Evolutionary conservation across 2,888 invertebrate species (phyloP).

Genomic region (Crematogaster levior): DNA sequence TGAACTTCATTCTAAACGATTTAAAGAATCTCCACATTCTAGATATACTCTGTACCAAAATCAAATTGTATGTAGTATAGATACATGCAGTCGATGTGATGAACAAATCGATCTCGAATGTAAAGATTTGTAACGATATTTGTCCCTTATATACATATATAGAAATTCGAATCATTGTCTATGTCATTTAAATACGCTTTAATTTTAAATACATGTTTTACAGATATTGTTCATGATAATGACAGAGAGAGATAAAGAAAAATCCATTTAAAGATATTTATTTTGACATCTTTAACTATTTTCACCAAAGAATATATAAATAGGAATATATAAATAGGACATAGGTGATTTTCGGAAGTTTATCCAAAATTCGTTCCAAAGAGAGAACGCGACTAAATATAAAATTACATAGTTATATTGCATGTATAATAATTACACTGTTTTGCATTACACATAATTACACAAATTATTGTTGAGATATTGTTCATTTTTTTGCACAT

Average conservation of each 20-base stretch:
- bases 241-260: not conserved
- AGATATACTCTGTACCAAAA: not conserved
- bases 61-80: not conserved
- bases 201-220: not conserved
- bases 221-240: not conserved
- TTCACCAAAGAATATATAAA: too few relatives aligned
- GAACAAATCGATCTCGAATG: not conserved
- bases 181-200: not conserved
- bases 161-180: not conserved
- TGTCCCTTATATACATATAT: too few relatives aligned
- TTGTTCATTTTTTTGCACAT: too few relatives aligned
- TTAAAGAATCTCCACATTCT: slow-evolving; percentile 15
- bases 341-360: too few relatives aligned
- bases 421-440: too few relatives aligned
- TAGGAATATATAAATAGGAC: too few relatives aligned
- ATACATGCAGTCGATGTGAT: not conserved
- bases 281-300: too few relatives aligned
- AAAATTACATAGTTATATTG: not conserved
- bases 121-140: not conserved
- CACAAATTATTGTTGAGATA: too few relatives aligned
- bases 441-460: too few relatives aligned
- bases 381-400: too few relatives aligned
- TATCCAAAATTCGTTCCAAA: not conserved
- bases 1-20: slow-evolving; percentile 40
- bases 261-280: too few relatives aligned